phyloP scores from a whole-genome alignment of 2,113 vertebrate species.

The Anarrhichthys ocellatus region DNA sequence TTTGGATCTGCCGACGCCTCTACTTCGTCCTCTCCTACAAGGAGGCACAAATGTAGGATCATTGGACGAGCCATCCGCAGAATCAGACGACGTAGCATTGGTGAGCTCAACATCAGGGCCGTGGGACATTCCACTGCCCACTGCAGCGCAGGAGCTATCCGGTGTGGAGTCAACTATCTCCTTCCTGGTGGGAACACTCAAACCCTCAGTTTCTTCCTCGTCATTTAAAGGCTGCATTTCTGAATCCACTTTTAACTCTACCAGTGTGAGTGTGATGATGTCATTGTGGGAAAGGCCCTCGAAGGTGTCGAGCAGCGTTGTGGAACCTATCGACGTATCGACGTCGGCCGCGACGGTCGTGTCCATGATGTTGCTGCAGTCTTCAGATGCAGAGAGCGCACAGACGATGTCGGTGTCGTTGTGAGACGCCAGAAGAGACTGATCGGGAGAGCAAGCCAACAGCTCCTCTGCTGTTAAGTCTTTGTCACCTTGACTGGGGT shows the following conservation, averaged over 20 bases:
- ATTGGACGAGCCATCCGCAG: background rate
- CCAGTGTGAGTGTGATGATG: slow-evolving; percentile 83
- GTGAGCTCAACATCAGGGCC: background rate
- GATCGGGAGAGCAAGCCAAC: background rate
- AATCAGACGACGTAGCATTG: background rate
- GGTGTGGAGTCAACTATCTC: background rate
- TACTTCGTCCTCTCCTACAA: background rate
- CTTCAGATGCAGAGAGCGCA: slow-evolving; percentile 45
- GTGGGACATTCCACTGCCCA: background rate
- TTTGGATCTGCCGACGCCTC: background rate
- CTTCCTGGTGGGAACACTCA: background rate
- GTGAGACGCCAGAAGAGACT: slow-evolving; percentile 39
- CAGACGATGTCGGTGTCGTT: slow-evolving; percentile 52
- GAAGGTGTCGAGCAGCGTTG: slow-evolving; percentile 71
- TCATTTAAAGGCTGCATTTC: slow-evolving; percentile 51
- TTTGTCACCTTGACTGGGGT: background rate
- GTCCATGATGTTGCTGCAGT: slow-evolving; percentile 23
- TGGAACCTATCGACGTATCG: slow-evolving; percentile 70
- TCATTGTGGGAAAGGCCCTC: slow-evolving; percentile 77
- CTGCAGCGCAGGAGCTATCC: slow-evolving; percentile 44
- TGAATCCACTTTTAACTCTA: slow-evolving; percentile 73
- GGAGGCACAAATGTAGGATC: slow-evolving; percentile 37
- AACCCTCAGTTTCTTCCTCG: background rate
- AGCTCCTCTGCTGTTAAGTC: background rate
- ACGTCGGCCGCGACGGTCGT: background rate